Percentiles rank a stretch among this genome's conserved stretches.
These are phyloP conservation scores for Cantharis nigra DNA, from an alignment of 2,888 invertebrate species.

Conservation along the genomic window DNA sequence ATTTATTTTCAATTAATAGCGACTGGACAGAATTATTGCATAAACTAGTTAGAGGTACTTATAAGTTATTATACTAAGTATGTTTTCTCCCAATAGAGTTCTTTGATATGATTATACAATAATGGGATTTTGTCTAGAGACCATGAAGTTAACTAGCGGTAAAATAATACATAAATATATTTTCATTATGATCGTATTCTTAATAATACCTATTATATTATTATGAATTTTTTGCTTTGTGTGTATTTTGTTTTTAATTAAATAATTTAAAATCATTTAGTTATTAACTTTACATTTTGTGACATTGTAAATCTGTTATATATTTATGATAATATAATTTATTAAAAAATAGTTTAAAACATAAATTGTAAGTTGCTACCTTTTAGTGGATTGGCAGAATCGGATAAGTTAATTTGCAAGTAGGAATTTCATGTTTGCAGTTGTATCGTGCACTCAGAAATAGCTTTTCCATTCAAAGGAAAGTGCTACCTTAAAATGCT, in stretches of 20 bases:
- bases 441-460: neutral
- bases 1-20: neutral
- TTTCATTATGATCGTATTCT: neutral
- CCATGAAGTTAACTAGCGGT: neutral
- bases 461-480: neutral
- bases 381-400: neutral
- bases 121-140: too few relatives aligned
- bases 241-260: too few relatives aligned
- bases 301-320: neutral
- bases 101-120: neutral
- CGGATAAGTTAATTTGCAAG: neutral
- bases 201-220: too few relatives aligned
- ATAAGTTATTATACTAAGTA: neutral
- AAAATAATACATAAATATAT: neutral
- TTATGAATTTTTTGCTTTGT: too few relatives aligned
- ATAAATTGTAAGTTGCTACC: neutral
- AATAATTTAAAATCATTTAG: too few relatives aligned
- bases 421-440: neutral
- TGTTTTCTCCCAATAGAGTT: neutral
- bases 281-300: neutral
- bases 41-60: neutral
- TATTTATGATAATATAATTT: neutral
- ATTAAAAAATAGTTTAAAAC: neutral
- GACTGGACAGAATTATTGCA: neutral
- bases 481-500: neutral